These are phyloP conservation scores for Thaleichthys pacificus DNA, from an alignment of 2,797 vertebrate species.

Conservation along the genomic window DNA sequence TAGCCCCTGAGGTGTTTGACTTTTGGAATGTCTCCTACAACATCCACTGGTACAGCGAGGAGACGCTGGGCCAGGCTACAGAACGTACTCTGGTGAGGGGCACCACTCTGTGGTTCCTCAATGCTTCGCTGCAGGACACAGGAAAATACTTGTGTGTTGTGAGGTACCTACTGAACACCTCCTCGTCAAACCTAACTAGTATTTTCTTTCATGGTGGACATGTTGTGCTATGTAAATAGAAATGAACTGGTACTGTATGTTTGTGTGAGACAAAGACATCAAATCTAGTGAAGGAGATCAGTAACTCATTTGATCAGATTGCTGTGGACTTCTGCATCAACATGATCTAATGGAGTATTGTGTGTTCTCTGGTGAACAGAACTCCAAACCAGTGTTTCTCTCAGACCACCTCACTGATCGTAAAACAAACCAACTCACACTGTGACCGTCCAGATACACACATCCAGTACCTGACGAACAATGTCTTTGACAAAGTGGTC, in stretches of 20 bases:
- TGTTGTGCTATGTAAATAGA: background rate
- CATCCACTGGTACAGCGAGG: constrained; percentile 62
- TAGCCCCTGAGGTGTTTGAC: constrained; percentile 40
- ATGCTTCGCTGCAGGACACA: constrained; percentile 31
- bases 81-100: constrained; percentile 38
- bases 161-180: constrained; percentile 48
- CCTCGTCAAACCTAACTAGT: no score
- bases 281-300: no score
- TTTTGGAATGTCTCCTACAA: constrained; percentile 41
- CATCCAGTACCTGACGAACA: constrained; percentile 52
- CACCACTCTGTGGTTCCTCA: constrained; percentile 65
- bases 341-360: background rate
- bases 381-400: constrained; percentile 69
- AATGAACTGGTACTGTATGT: background rate
- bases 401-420: constrained; percentile 58
- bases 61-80: constrained; percentile 33
- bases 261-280: background rate
- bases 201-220: background rate
- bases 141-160: constrained; percentile 60
- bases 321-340: background rate
- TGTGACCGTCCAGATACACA: constrained; percentile 67
- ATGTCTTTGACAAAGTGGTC: constrained; percentile 57
- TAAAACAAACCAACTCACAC: constrained; percentile 60
- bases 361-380: constrained; percentile 58
- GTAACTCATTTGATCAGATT: background rate